Evolutionary conservation across 2,888 invertebrate species (phyloP).

Genomic region (Sclerodermus sp.): DNA sequence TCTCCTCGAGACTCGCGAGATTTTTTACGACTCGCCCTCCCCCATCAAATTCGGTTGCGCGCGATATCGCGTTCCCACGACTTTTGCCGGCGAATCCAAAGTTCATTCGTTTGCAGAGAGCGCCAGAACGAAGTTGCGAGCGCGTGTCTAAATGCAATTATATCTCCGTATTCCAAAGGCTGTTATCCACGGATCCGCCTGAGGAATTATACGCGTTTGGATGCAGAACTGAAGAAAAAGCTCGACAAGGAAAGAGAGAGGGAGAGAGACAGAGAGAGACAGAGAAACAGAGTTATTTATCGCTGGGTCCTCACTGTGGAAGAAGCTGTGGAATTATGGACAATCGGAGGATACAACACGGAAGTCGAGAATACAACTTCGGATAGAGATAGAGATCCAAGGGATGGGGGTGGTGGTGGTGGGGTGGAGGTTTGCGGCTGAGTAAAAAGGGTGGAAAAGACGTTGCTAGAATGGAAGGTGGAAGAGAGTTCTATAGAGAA

Average conservation of each 20-base stretch:
- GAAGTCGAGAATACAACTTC: constrained; percentile 1
- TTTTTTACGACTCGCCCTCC: too few relatives aligned
- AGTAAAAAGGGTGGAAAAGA: constrained; percentile 8
- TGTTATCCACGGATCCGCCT: too few relatives aligned
- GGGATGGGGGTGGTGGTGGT: constrained; percentile 11
- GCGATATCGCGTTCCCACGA: neutral
- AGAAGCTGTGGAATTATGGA: constrained; percentile 26
- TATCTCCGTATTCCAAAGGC: neutral
- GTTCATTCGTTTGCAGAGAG: too few relatives aligned
- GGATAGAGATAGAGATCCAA: constrained; percentile 14
- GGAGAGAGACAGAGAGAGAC: neutral
- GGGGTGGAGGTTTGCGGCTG: too few relatives aligned
- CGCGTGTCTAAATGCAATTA: neutral
- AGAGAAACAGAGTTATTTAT: constrained; percentile 26
- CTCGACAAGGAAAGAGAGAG: neutral
- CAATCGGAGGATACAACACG: constrained; percentile 6
- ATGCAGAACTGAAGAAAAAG: too few relatives aligned
- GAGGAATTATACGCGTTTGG: too few relatives aligned
- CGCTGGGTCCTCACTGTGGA: constrained; percentile 15
- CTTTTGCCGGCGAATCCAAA: neutral
- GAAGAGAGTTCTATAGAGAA: too few relatives aligned
- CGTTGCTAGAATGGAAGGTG: constrained; percentile 3
- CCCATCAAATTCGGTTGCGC: too few relatives aligned
- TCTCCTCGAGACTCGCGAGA: too few relatives aligned
- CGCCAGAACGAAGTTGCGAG: too few relatives aligned